A percentile compares a stretch with the other conserved stretches of the same genome.
phyloP scores from a whole-genome alignment of 1,140 invertebrate genomes.

The Halictus rubicundus region DNA sequence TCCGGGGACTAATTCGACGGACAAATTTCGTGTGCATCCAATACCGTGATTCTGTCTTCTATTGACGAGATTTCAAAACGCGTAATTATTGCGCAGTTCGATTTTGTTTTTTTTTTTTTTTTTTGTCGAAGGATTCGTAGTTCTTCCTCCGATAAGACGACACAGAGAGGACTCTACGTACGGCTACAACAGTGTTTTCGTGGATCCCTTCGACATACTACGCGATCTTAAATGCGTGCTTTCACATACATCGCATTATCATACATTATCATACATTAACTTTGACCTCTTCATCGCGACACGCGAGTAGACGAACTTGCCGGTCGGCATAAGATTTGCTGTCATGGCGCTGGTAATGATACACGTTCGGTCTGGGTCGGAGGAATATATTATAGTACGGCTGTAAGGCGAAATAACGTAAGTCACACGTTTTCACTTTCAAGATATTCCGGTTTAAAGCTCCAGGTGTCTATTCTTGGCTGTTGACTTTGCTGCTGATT shows the following conservation, averaged over 20 bases:
- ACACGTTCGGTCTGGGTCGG: neutral
- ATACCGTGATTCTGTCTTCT: neutral
- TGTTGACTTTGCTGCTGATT: neutral
- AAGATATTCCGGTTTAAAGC: no score
- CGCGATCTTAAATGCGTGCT: constrained; percentile 46
- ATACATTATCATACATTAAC: constrained; percentile 65
- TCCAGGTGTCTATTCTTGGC: no score
- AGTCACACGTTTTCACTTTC: neutral
- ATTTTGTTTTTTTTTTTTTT: no score
- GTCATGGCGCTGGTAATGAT: neutral
- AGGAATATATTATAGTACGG: neutral
- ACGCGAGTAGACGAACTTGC: constrained; percentile 37
- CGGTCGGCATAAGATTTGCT: constrained; percentile 4
- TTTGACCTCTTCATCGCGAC: constrained; percentile 48
- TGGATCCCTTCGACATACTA: constrained; percentile 28
- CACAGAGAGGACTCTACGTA: neutral
- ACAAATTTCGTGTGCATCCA: neutral
- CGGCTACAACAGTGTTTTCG: neutral
- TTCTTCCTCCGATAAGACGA: neutral
- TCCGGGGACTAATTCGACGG: neutral
- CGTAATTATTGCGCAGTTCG: neutral
- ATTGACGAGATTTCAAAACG: neutral
- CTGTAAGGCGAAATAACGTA: neutral
- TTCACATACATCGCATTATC: constrained; percentile 56
- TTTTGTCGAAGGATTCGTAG: neutral